phyloP scores from a whole-genome alignment of 1,140 invertebrate species.

The Drosophila lacteicornis region DNA sequence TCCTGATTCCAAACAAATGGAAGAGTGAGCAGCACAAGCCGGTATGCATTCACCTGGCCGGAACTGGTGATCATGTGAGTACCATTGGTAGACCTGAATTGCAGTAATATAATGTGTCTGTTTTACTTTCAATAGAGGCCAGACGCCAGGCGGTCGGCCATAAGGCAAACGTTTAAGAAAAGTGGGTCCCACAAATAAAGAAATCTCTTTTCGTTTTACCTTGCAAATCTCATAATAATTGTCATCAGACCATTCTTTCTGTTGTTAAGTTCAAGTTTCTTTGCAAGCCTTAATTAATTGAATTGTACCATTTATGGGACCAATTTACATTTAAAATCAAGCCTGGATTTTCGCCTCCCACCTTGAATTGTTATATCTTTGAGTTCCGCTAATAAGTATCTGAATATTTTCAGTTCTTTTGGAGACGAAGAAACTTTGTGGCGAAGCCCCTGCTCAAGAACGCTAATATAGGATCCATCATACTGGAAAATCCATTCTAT shows the following conservation, averaged over 20 bases:
- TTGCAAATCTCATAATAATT: neutral
- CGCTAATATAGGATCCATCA: conserved; percentile 95
- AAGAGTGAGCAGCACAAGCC: conserved; percentile 89
- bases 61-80: conserved; percentile 99
- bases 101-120: conserved; percentile 26
- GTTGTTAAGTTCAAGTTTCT: too few relatives aligned
- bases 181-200: conserved; percentile 24
- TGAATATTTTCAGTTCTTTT: conserved; percentile 91
- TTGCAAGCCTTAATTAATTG: neutral
- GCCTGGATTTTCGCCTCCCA: neutral
- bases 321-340: neutral
- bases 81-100: neutral
- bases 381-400: neutral
- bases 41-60: conserved; percentile 97
- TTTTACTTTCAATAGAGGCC: conserved; percentile 44
- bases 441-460: conserved; percentile 94
- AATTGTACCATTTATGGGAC: conserved; percentile 7
- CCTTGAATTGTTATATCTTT: neutral
- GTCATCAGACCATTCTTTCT: neutral
- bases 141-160: conserved; percentile 28
- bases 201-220: neutral
- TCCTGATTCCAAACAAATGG: conserved; percentile 94
- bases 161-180: conserved; percentile 19
- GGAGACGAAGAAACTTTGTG: conserved; percentile 94
- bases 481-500: conserved; percentile 99